Conservation (phyloP, 64 coral and sea anemone species). For the Pocillopora verrucosa region DNA sequence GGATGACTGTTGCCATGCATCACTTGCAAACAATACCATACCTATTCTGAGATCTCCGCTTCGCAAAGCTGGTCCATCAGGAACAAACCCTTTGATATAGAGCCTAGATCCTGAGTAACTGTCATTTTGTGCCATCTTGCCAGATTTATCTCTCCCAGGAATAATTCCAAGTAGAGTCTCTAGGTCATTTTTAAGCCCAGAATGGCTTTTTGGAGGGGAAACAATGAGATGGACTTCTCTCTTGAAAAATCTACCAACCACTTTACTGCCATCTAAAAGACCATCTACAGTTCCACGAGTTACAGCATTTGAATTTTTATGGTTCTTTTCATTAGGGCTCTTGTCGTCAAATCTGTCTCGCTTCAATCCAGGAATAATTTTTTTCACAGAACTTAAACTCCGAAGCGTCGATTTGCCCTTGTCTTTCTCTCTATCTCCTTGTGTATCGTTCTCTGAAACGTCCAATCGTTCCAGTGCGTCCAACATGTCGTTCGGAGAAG, state of each 20-base stretch:
- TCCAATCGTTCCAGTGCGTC: slow-evolving; percentile 74
- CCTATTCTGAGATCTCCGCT: slow-evolving; percentile 89
- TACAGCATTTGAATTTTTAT: slow-evolving; percentile 52
- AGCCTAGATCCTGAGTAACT: slow-evolving; percentile 66
- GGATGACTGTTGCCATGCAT: neutral
- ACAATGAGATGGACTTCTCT: slow-evolving; percentile 82
- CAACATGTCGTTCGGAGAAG: slow-evolving; percentile 34
- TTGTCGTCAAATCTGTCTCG: slow-evolving; percentile 77
- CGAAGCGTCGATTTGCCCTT: slow-evolving; percentile 77
- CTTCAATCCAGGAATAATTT: slow-evolving; percentile 76
- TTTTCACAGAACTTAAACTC: slow-evolving; percentile 73
- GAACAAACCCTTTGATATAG: slow-evolving; percentile 91
- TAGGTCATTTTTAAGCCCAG: slow-evolving; percentile 62
- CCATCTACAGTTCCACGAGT: slow-evolving; percentile 39
- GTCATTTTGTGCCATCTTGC: slow-evolving; percentile 66
- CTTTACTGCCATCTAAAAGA: slow-evolving; percentile 25
- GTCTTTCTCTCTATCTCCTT: slow-evolving; percentile 49
- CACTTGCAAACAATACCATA: slow-evolving; percentile 5
- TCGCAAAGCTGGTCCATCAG: slow-evolving; percentile 87
- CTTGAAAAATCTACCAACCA: slow-evolving; percentile 49
- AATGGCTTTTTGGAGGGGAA: slow-evolving; percentile 60
- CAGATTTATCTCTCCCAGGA: slow-evolving; percentile 76
- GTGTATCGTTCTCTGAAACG: slow-evolving; percentile 32
- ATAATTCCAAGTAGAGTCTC: slow-evolving; percentile 87
- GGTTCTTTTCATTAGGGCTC: slow-evolving; percentile 70